phyloP scores from a whole-genome alignment of 2,797 vertebrate genomes.

The Sus cebifrons region DNA sequence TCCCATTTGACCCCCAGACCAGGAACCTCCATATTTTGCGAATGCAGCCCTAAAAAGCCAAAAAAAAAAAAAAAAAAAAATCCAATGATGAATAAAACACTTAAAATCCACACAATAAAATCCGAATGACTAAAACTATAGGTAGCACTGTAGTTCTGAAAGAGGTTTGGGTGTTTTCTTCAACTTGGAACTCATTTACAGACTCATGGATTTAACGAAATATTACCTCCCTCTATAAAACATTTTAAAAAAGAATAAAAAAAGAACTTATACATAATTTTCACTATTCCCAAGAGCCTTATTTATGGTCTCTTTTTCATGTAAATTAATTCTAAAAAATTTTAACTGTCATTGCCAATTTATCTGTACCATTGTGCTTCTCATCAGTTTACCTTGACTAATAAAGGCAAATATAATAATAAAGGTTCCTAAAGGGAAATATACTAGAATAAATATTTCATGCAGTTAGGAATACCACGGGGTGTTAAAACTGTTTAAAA shows the following conservation, averaged over 20 bases:
- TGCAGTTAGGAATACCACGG: background rate
- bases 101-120: background rate
- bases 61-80: too few species aligned
- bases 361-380: background rate
- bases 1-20: too few species aligned
- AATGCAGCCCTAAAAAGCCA: too few species aligned
- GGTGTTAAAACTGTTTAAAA: slow-evolving; percentile 28
- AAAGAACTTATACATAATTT: background rate
- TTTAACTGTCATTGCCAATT: background rate
- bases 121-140: background rate
- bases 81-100: background rate
- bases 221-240: background rate
- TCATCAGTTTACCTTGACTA: background rate
- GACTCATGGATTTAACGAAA: background rate
- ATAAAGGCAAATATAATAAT: background rate
- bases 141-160: background rate
- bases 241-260: background rate
- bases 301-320: background rate
- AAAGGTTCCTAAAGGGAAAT: background rate
- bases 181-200: background rate
- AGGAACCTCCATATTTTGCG: too few species aligned
- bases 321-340: slow-evolving; percentile 40
- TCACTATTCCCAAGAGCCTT: background rate
- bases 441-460: background rate
- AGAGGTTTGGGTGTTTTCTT: background rate